Base-by-base conservation (phyloP, 2,888 invertebrate species). In the Epistrophella euchroma region DNA sequence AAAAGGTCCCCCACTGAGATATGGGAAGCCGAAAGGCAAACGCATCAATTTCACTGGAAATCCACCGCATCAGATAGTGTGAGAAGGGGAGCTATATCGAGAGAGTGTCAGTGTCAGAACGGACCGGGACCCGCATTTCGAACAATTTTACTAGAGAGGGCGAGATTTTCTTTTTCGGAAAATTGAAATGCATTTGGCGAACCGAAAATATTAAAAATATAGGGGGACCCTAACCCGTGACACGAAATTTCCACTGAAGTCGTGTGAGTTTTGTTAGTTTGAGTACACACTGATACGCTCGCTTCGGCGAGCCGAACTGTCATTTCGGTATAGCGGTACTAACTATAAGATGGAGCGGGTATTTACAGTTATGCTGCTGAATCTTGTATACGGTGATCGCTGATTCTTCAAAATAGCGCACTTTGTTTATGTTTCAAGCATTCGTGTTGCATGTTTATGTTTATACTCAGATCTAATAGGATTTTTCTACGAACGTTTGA, bases 1-100 rank as follows among this genome's bases (percentile, higher is more conserved):
- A 87, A 87, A 87, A 87, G 86, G 86, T 87, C 86, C 82, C 86
- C 86, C 82, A 87, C 86, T 82, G 86, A 87, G 86, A 71, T 74
- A 5, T 52, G 35, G 25, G 10, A 35, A 37, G 13, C 52, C 25
- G 40, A 45, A 52, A 50, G 28, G 40, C 64, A 43, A 55, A 58
- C 70, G 52, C 22, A 81, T 82, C 82, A 73, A 74, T 82, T 85
- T 85, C 77, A 52, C 28, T 78, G 52, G 76, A 76, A 78, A 77
- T 52, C 28, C 64, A 52, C n/a, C 7, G 25, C 52, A n/a, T n/a
- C n/a, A 25, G 15, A 15, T 13, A 50, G 11, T 2, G 25, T 6
- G 32, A 22, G 13, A 19, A 25, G 43, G 72, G 58, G 64, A 58
- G 80, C 60, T 25, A 28, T 10, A 28, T 13, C 10, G 22, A 28